A percentile compares a stretch with the other conserved stretches of the same genome.
phyloP scores from a whole-genome alignment of 2,888 invertebrate genomes.

The Mantis religiosa region DNA sequence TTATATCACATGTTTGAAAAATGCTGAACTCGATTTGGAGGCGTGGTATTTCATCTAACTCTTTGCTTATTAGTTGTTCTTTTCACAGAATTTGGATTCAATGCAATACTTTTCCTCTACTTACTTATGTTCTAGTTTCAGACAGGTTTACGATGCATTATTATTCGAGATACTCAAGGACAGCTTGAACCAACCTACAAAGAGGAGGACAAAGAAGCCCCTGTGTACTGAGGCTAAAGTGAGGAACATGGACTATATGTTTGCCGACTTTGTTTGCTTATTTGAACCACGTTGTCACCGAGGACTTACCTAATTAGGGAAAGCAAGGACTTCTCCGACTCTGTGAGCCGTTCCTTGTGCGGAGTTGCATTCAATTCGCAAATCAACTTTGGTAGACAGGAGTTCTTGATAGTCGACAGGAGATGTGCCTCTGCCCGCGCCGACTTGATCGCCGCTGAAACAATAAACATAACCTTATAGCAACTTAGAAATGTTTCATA shows the following conservation, averaged over 20 bases:
- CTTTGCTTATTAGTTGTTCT: no score
- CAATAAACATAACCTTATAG: not conserved
- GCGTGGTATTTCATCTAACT: no score
- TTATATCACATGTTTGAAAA: no score
- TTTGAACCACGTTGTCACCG: not conserved
- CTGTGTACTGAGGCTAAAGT: no score
- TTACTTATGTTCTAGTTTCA: no score
- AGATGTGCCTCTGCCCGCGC: constrained; percentile 42
- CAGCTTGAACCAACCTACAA: no score
- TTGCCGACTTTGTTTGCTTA: not conserved
- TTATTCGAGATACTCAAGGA: no score
- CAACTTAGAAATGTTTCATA: not conserved
- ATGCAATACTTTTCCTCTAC: no score
- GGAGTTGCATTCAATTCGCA: constrained; percentile 61
- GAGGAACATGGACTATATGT: not conserved
- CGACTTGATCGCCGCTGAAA: not conserved
- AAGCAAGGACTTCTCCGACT: constrained; percentile 57
- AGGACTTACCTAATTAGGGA: constrained; percentile 54
- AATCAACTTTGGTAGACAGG: constrained; percentile 61
- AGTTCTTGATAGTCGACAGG: constrained; percentile 56
- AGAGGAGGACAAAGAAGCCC: no score
- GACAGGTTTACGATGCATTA: no score
- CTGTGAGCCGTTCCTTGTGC: constrained; percentile 55
- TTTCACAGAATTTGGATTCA: no score
- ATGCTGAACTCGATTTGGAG: no score